Base-by-base conservation (phyloP, 2,797 vertebrate species). In the Anas acuta region DNA sequence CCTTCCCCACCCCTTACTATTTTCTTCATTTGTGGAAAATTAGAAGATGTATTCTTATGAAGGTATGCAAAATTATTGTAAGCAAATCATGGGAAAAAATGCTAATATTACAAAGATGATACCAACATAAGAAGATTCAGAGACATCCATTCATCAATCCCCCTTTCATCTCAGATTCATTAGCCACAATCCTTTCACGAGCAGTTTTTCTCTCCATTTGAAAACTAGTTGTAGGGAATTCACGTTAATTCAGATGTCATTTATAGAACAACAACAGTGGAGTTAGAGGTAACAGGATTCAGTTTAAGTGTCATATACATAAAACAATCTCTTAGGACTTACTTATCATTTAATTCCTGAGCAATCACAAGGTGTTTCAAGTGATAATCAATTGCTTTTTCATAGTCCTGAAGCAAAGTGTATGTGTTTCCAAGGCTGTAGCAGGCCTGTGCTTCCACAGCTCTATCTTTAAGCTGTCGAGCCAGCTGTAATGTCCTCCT, bases 341-440 rank as follows among this genome's bases (percentile, higher is more conserved):
- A 99, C 99, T 98, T 98, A 91, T 99, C 99, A 3, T 98, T 98
- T 76, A 99, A 97, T 89, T 99, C 99, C 92, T 98, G 99, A 74
- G 99, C 99, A 73, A 99, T 99, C 94, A 98, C 98, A 67, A 99
- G 98, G 95, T 99, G 99, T 95, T 99, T 99, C 88, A 99, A 96
- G 66, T 99, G 99, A 96, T 99, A 99, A 95, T 99, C 99, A 58
- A 99, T 99, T 84, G 99, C 99, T 94, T 98, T 98, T 96, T 99
- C 99, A 11, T 99, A 99, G 97, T 99, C 99, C 81, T 99, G 99
- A 28, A 99, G 99, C 53, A 99, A 97, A 3, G 99, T 99, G 93
- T 99, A 98, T 0, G 99, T 99, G 97, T 99, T 99, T 12, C 99
- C 99, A 43, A 99, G 98, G 85, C 99, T 99, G 97, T 99, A 99